These are phyloP conservation scores for Rhabditoides inermis DNA, from an alignment of 2,888 invertebrate genomes.

Conservation along the genomic window DNA sequence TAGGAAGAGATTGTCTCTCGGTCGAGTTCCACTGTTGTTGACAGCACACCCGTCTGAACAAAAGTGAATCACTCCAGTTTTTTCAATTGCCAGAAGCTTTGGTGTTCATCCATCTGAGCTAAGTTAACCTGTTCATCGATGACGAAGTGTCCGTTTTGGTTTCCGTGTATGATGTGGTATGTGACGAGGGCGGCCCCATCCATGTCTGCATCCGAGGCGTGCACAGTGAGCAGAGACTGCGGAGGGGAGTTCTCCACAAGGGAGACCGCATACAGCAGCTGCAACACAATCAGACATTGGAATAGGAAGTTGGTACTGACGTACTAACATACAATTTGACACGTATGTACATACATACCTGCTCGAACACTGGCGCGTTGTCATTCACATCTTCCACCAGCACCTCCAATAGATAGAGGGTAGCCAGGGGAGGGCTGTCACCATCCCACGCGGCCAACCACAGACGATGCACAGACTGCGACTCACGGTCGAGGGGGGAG, in stretches of 20 bases:
- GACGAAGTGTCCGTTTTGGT: constrained; percentile 62
- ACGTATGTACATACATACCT: constrained; percentile 5
- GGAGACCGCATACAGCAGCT: constrained; percentile 25
- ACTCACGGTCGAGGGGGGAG: constrained; percentile 13
- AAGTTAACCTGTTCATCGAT: constrained; percentile 74
- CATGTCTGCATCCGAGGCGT: constrained; percentile 75
- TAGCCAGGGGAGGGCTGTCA: constrained; percentile 16
- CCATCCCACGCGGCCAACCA: constrained; percentile 14
- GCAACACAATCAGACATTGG: constrained; percentile 55
- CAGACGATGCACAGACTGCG: too few species aligned
- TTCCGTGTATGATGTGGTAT: constrained; percentile 66
- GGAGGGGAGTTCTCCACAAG: constrained; percentile 22
- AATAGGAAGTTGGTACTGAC: neutral
- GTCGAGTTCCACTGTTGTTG: constrained; percentile 16
- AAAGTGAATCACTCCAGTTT: too few species aligned
- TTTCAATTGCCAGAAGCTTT: too few species aligned
- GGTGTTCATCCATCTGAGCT: too few species aligned
- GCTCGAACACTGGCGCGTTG: constrained; percentile 75
- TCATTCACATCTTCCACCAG: constrained; percentile 72
- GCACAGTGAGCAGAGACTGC: constrained; percentile 61
- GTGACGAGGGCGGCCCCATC: constrained; percentile 75
- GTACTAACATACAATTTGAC: constrained; percentile 7
- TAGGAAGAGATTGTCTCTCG: constrained; percentile 56
- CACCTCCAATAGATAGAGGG: constrained; percentile 16
- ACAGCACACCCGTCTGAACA: constrained; percentile 15